A percentile compares a stretch with the other conserved stretches of the same genome.
phyloP scores from a whole-genome alignment of 2,888 invertebrate genomes.

The Tachystola acroxantha region DNA sequence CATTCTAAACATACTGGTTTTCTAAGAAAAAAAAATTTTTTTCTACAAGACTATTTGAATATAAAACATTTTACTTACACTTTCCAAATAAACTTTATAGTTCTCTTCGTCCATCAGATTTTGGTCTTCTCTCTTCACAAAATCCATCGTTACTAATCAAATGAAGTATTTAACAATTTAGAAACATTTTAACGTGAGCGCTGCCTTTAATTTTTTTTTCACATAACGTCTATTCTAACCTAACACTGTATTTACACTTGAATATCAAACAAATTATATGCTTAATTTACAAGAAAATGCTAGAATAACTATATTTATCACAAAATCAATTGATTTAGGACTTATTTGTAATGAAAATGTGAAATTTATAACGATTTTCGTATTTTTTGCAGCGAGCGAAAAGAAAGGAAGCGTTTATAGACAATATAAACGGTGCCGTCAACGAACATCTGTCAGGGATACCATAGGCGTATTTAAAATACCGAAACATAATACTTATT shows the following conservation, averaged over 20 bases:
- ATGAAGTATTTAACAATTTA: constrained; percentile 17
- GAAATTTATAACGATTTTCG: neutral
- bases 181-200: constrained; percentile 17
- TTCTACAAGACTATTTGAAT: neutral
- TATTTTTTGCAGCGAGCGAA: constrained; percentile 24
- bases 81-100: constrained; percentile 61
- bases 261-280: constrained; percentile 28
- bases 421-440: constrained; percentile 43
- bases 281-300: constrained; percentile 22
- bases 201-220: constrained; percentile 19
- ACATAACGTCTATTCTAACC: constrained; percentile 51
- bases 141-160: constrained; percentile 48
- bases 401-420: constrained; percentile 60
- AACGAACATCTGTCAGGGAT: constrained; percentile 57
- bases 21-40: neutral
- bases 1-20: constrained; percentile 1
- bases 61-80: constrained; percentile 38
- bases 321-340: constrained; percentile 28
- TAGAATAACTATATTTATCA: constrained; percentile 21
- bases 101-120: constrained; percentile 55
- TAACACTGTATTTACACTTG: constrained; percentile 31
- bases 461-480: no score
- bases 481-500: no score
- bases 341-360: neutral
- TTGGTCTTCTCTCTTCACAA: constrained; percentile 64